These are phyloP conservation scores for Mesochorus sp. DNA, from an alignment of 2,888 invertebrate species.

Conservation along the genomic window DNA sequence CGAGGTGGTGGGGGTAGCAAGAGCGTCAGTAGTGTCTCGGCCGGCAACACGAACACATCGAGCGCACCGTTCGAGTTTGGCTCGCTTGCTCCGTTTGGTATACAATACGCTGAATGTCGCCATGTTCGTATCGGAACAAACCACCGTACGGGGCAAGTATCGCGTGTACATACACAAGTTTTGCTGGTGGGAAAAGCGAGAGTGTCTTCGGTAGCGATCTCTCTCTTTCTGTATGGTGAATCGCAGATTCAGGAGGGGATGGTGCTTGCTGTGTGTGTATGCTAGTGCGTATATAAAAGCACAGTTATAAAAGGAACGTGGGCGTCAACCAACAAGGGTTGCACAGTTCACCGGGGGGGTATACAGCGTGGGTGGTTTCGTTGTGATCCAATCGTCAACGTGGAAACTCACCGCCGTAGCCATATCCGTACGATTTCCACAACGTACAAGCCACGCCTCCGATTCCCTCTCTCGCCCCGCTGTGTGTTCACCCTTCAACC, in stretches of 20 bases:
- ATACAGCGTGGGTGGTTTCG: slow-evolving; percentile 55
- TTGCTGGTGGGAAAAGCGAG: not conserved
- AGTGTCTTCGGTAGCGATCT: not conserved
- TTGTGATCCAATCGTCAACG: slow-evolving; percentile 61
- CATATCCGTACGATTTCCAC: slow-evolving; percentile 32
- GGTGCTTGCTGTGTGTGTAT: not conserved
- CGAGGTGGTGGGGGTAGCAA: slow-evolving; percentile 20
- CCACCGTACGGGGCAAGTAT: slow-evolving; percentile 1
- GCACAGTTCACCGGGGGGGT: slow-evolving; percentile 58
- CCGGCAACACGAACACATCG: slow-evolving; percentile 10
- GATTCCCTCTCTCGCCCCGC: slow-evolving; percentile 25
- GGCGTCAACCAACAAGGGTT: slow-evolving; percentile 48
- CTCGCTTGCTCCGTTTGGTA: not conserved
- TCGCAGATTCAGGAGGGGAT: slow-evolving; percentile 39
- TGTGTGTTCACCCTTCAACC: slow-evolving; percentile 67
- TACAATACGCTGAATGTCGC: not conserved
- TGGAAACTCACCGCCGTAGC: slow-evolving; percentile 46
- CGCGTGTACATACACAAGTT: slow-evolving; percentile 7
- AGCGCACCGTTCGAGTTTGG: not conserved
- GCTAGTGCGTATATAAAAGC: not conserved
- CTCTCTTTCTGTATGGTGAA: not conserved
- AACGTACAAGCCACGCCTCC: slow-evolving; percentile 52
- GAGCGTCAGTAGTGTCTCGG: slow-evolving; percentile 10
- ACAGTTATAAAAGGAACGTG: slow-evolving; percentile 14
- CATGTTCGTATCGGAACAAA: not conserved